Conservation (phyloP, 2,797 vertebrate species). For the Gymnocypris eckloni region DNA sequence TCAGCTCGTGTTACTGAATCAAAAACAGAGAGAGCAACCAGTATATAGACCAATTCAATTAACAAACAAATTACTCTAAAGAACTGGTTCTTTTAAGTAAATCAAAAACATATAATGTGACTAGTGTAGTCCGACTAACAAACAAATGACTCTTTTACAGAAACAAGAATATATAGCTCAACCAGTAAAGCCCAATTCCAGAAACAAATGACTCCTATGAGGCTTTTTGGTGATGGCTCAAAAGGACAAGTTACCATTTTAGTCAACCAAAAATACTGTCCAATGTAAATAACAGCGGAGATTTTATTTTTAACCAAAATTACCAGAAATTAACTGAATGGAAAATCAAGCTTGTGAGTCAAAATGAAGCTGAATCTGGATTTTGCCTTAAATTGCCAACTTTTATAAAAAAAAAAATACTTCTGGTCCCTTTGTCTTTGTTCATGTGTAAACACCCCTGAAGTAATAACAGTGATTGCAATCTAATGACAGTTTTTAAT, state of each 20-base stretch:
- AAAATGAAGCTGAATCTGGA: not conserved
- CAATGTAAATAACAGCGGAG: not conserved
- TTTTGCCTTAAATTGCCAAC: not conserved
- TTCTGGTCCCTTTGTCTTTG: not conserved
- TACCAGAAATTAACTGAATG: not conserved
- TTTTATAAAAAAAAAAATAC: not conserved
- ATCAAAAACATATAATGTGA: not conserved
- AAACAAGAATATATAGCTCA: not conserved
- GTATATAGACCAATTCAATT: not conserved
- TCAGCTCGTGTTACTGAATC: not conserved
- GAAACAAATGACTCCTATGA: not conserved
- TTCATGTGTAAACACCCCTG: constrained; percentile 21
- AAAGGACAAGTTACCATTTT: no score
- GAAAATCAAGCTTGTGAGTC: not conserved
- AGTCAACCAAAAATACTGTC: no score
- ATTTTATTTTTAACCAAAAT: not conserved
- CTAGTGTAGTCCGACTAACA: not conserved
- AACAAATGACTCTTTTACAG: not conserved
- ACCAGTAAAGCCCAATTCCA: not conserved
- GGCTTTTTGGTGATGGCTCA: not conserved
- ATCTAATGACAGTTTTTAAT: constrained; percentile 26
- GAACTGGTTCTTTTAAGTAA: not conserved
- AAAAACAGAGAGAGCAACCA: not conserved
- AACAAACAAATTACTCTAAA: not conserved
- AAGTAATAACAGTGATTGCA: constrained; percentile 8